Evolutionary conservation across 2,888 invertebrate genomes (phyloP), one percentile per base, ranked within the genome.

Genomic region (Dendrolimus houi): DNA sequence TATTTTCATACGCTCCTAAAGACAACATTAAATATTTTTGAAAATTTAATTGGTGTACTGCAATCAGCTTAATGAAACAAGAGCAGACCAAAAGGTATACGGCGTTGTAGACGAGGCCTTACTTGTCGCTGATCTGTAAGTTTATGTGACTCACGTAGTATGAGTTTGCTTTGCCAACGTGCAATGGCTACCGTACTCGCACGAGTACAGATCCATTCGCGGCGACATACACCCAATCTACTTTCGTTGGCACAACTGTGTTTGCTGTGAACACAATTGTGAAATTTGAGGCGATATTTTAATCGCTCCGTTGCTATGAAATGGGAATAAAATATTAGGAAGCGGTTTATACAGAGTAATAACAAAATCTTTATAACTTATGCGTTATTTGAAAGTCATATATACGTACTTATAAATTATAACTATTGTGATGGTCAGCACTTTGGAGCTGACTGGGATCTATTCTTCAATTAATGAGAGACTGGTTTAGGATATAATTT

Each of bases 151-250:
- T 83, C 87, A 87, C 87, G 87, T 87, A 67, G 64, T 65, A 64
- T 69, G 80, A 86, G 86, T 86, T 87, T 87, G 85, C 84, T 85
- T 79, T 81, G 79, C 81, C 81, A 83, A 83, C 83, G 83, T 81
- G 77, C 80, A 71, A 77, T 71, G 81, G 83, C 80, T 83, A 77
- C 78, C 81, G 83, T 77, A 72, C 77, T 70, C 47, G 77, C 76
- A 47, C 47, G 70, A 67, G 75, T 74, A 74, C 75, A 72, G 69
- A 67, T 71, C 72, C 47, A 12, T 47, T 47, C 47, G 47, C 47
- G 47, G 47, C 12, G 47, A 47, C 47, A 47, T 47, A 12, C 12
- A 47, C 47, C 47, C 47, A 47, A 47, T 47, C 47, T 47, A 47
- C 9, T 47, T 47, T 47, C 47, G 71, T 80, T 81, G 84, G 84